These are phyloP conservation scores for Canis aureus DNA, from an alignment of 2,113 vertebrate genomes.

Conservation along the genomic window DNA sequence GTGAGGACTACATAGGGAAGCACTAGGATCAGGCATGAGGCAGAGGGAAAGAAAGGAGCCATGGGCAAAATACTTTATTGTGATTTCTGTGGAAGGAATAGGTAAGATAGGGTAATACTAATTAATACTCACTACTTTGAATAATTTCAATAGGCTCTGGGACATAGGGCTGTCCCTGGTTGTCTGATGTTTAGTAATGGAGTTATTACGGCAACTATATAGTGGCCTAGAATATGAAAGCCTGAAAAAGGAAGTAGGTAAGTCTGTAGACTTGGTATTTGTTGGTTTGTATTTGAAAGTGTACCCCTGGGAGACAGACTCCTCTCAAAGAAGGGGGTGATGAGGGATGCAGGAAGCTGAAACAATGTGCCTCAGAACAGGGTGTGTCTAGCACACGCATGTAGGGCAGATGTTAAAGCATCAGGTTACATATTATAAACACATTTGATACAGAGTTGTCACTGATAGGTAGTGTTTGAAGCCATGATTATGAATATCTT, in stretches of 20 bases:
- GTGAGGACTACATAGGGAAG: not conserved
- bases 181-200: not conserved
- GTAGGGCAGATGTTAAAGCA: not conserved
- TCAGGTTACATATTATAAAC: not conserved
- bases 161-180: not conserved
- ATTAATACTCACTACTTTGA: not conserved
- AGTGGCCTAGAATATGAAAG: not conserved
- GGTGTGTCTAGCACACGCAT: not conserved
- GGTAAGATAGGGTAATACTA: not conserved
- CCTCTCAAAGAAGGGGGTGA: not conserved
- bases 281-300: not conserved
- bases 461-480: not conserved
- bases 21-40: not conserved
- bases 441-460: not conserved
- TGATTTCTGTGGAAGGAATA: not conserved
- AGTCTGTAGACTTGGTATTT: not conserved
- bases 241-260: not conserved
- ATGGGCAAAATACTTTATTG: not conserved
- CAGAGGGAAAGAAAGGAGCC: not conserved
- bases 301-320: not conserved
- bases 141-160: not conserved
- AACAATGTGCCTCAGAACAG: not conserved
- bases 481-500: not conserved
- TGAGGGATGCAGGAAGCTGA: not conserved
- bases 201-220: not conserved